phyloP scores from a whole-genome alignment of 2,113 vertebrate species.

The Tenrec ecaudatus region DNA sequence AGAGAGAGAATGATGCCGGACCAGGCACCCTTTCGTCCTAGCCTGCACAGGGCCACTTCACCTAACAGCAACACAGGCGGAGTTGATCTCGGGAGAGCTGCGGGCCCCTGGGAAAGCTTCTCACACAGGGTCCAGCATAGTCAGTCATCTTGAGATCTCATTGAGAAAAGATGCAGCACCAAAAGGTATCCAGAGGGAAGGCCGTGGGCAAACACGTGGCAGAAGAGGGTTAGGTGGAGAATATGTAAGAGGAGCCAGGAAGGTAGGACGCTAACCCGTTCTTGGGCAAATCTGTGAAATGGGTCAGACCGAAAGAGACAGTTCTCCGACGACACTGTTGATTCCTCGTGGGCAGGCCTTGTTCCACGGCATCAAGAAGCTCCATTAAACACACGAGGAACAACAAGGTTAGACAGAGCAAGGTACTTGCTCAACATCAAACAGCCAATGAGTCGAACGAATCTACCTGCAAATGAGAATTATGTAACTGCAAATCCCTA shows the following conservation, averaged over 20 bases:
- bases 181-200: not conserved
- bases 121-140: not conserved
- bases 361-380: not conserved
- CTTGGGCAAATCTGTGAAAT: not conserved
- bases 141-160: not conserved
- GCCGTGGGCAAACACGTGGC: not conserved
- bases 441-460: not conserved
- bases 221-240: not conserved
- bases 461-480: not conserved
- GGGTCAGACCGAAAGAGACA: not conserved
- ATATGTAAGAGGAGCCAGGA: not conserved
- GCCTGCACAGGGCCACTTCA: not conserved
- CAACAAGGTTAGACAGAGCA: not conserved
- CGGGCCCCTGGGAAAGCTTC: not conserved
- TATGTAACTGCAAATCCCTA: too few relatives aligned
- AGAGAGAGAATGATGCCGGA: not conserved
- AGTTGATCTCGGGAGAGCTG: not conserved
- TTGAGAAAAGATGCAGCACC: not conserved
- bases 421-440: not conserved
- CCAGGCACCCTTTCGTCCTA: not conserved
- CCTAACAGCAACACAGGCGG: not conserved
- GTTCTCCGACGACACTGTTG: not conserved
- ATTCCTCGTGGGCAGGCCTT: not conserved
- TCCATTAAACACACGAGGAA: slow-evolving; percentile 11
- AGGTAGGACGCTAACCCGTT: not conserved